Base-by-base conservation (phyloP, 2,113 vertebrate genomes). In the Serilophus lunatus region DNA sequence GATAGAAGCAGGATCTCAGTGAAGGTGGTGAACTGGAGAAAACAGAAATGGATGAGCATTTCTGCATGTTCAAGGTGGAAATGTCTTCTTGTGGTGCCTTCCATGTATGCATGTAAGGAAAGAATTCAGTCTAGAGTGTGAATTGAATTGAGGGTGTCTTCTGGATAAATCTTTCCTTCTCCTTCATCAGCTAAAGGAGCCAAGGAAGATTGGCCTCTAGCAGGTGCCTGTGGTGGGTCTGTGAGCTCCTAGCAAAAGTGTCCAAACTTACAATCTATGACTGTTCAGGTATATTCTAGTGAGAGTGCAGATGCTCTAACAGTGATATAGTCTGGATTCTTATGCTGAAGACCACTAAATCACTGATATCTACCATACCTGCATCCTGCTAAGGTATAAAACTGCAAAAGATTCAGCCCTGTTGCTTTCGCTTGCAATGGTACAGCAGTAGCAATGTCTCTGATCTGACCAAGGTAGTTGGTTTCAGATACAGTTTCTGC, bases 371-470 rank as follows among this genome's bases (percentile, higher is more conserved):
- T 18, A 59, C 3, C 12, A 10, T 1, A 1, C 10, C 13, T 66
- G 28, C 2, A 10, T 57, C 7, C 47, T 78, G 38, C 12, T 47
- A 26, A 71, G 22, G 16, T 38, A 44, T 68, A 44, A 45, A 66
- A 9, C 35, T 16, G 14, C 14, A 56, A 24, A 54, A 47, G 13
- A 35, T n/a, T 82, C 47, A 75, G 12, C 7, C 13, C 26, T 49
- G 66, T 45, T 5, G 0, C 0, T 51, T 91, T 70, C 60, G 5
- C 38, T 75, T 66, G 19, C 23, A 23, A 22, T 16, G 7, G 6
- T 77, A 14, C 29, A 86, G 71, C 0, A 0, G 18, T 40, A 83
- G 28, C 17, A 90, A 59, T 0, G 0, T 20, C 38, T 88, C 45
- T 57, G 28, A 20, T 57, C n/a, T 82, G 59, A 82, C 2, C 6